These are phyloP conservation scores for Hyperopisus bebe DNA, from an alignment of 2,113 vertebrate species.

Conservation along the genomic window DNA sequence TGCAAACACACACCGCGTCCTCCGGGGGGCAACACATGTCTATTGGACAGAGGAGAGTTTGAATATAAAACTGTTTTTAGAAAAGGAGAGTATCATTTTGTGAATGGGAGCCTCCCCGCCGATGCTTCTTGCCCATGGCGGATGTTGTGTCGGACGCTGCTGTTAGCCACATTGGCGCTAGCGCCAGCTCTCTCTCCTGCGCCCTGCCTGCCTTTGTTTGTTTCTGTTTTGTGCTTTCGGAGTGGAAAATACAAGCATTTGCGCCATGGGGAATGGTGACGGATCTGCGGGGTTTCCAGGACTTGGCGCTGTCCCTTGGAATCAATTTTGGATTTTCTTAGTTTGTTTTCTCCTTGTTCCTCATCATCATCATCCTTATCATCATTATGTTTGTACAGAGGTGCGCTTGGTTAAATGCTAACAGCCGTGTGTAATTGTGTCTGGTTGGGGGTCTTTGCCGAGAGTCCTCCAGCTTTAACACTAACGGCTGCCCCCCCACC, in stretches of 20 bases:
- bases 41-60: background rate
- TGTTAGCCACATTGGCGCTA: background rate
- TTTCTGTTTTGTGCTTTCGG: background rate
- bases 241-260: background rate
- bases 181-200: background rate
- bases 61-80: background rate
- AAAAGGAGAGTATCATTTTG: constrained; percentile 4
- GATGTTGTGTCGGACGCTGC: background rate
- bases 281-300: background rate
- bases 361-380: constrained; percentile 8
- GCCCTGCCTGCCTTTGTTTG: background rate
- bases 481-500: background rate
- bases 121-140: background rate
- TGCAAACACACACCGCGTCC: background rate
- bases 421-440: constrained; percentile 10
- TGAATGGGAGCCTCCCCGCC: background rate
- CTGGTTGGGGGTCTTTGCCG: background rate
- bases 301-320: background rate
- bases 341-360: background rate
- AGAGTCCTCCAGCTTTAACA: background rate
- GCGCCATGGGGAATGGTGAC: background rate
- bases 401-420: constrained; percentile 27
- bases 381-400: constrained; percentile 29
- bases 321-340: background rate
- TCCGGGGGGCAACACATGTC: background rate